These are phyloP conservation scores for Leptopilina boulardi DNA, from an alignment of 1,140 invertebrate species.

Conservation along the genomic window DNA sequence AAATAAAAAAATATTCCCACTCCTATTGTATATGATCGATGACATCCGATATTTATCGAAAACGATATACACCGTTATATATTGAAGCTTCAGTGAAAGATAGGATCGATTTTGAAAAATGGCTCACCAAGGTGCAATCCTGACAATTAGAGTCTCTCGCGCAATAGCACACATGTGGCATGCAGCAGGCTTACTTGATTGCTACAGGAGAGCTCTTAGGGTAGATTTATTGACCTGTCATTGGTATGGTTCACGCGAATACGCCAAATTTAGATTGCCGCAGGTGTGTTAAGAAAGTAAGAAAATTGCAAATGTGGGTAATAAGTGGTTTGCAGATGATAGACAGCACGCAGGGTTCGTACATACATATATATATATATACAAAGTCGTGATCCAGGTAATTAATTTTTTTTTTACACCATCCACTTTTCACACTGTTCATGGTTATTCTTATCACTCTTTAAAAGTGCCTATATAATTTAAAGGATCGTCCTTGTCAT, in stretches of 20 bases:
- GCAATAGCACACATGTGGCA: conserved; percentile 21
- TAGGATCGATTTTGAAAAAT: conserved; percentile 27
- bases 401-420: conserved; percentile 62
- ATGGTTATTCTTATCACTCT: conserved; percentile 25
- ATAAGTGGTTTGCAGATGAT: conserved; percentile 51
- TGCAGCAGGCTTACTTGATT: conserved; percentile 55
- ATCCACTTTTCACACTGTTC: conserved; percentile 31
- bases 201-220: conserved; percentile 56
- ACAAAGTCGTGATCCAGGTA: conserved; percentile 40
- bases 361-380: no score
- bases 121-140: conserved; percentile 31
- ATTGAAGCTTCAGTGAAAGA: conserved; percentile 6
- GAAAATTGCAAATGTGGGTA: conserved; percentile 47
- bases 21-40: neutral
- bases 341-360: conserved; percentile 45
- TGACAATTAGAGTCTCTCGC: conserved; percentile 19
- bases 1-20: no score
- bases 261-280: conserved; percentile 68
- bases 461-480: neutral
- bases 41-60: conserved; percentile 5
- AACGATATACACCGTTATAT: neutral
- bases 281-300: conserved; percentile 67
- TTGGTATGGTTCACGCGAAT: conserved; percentile 65
- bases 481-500: neutral
- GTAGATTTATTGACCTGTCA: conserved; percentile 71